Percentiles rank a stretch among this genome's conserved stretches.
Evolutionary conservation across 2,113 vertebrate genomes (phyloP).

Genomic region (Nerophis lumbriciformis): DNA sequence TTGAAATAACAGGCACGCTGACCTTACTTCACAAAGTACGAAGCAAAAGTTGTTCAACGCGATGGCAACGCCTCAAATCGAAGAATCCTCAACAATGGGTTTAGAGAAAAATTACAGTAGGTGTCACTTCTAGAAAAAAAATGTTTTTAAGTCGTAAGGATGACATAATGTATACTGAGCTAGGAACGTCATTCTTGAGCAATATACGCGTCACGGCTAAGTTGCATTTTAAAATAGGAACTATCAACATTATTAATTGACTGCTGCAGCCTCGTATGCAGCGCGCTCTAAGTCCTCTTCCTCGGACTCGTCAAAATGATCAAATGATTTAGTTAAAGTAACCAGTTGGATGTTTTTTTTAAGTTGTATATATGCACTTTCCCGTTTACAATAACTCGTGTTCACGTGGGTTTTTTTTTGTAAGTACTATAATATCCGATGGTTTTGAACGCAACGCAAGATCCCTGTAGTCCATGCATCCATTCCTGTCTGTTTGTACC

Average conservation of each 20-base stretch:
- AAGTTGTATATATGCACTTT: neutral
- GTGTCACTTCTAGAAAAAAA: neutral
- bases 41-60: too few species aligned
- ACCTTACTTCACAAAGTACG: too few species aligned
- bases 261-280: neutral
- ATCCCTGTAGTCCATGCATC: constrained; percentile 56
- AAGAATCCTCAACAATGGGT: too few species aligned
- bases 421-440: constrained; percentile 22
- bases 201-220: constrained; percentile 46
- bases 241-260: accelerated
- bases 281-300: neutral
- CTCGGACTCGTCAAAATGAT: neutral
- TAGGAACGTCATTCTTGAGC: constrained; percentile 25
- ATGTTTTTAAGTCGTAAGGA: neutral
- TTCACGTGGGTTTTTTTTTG: neutral
- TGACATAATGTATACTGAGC: neutral
- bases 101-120: too few species aligned
- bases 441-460: constrained; percentile 32
- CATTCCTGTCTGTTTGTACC: constrained; percentile 60
- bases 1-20: too few species aligned
- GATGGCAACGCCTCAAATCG: too few species aligned
- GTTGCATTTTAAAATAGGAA: constrained; percentile 25
- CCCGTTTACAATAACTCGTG: neutral
- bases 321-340: too few species aligned
- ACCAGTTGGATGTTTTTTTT: too few species aligned